Base-by-base conservation (phyloP, 1,140 invertebrate genomes). In the Delia radicum region DNA sequence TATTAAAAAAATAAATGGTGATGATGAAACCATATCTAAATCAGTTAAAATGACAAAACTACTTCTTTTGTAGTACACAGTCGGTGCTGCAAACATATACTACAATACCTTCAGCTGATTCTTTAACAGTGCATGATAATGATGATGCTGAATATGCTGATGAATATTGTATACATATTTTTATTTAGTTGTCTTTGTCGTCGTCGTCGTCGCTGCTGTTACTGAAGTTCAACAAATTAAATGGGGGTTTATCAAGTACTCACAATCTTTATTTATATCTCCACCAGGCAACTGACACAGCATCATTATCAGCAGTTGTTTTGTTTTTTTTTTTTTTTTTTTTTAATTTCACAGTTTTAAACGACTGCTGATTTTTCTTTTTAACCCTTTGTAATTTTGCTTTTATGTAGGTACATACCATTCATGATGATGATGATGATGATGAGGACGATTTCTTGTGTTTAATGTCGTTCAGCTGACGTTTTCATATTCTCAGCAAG, bases 401-500 rank as follows among this genome's bases (percentile, higher is more conserved):
- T n/a, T n/a, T n/a, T n/a, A n/a, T n/a, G n/a, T n/a, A n/a, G n/a
- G n/a, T n/a, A n/a, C n/a, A n/a, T n/a, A n/a, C n/a, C n/a, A n/a
- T n/a, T n/a, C 7, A 33, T 10, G 33, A 42, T 10, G 1, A 42
- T 15, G 12, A 42, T 42, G 37, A 10, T 42, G 12, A 15, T 42
- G 37, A 3, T 42, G 37, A 10, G 12, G 37, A 42, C 37, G 37
- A 42, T 42, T 42, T 15, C n/a, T 42, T 13, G 37, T 15, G 37
- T 42, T 42, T 42, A 42, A 42, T 42, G n/a, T 42, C 37, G 37
- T 15, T 42, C 37, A 42, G 37, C 37, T 42, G 37, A 42, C n/a
- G 48, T 55, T 55, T 55, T 55, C 48, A 55, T 18, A 55, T 55
- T 55, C 48, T 55, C 48, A 55, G 48, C 48, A 55, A 55, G 48